Base-by-base conservation (phyloP, 2,888 invertebrate genomes). In the Matsumyia berberina region DNA sequence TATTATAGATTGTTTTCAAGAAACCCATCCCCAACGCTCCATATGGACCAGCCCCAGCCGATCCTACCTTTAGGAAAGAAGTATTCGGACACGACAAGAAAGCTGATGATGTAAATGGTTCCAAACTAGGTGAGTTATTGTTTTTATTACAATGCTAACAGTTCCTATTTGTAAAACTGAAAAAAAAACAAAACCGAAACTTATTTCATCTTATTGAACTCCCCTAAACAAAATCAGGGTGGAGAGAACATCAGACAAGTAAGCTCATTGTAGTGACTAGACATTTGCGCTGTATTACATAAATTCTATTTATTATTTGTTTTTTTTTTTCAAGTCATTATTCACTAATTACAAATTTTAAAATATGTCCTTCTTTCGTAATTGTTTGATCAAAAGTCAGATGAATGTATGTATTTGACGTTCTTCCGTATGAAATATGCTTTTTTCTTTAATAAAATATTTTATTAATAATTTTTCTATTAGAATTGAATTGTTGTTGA, bases 241-340 rank as follows among this genome's bases (percentile, higher is more conserved):
- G 94, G 92, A 94, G 94, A 92, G 96, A 96, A 91, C 93, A 95
- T 88, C 95, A 95, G 88, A 94, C 95, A 92, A 96, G 96, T 96
- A 94, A 95, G 96, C 93, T 79, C 62, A 86, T 82, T 67, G 44
- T 76, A 66, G 53, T 64, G 37, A 33, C 70, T 58, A 35, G 5
- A 85, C 51, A 33, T 15, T 73, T 60, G 77, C 64, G 57, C 58
- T 72, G 39, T 66, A 62, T 64, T 69, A 44, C 60, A 57, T 58
- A 73, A 19, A 64, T 85, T 46, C 53, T 64, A 58, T 77, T 77
- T 60, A 77, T 67, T 82, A 60, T 83, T 62, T 39, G 55, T 49
- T 42, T 55, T 76, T 35, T 17, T 53, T 85, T 70, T 35, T 3
- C 24, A 11, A n/a, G 53, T 15, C 29, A 69, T 69, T 53, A 29